A percentile compares a stretch with the other conserved stretches of the same genome.
Evolutionary conservation across 2,113 vertebrate genomes (phyloP).

Genomic region (Nycticorax nycticorax): DNA sequence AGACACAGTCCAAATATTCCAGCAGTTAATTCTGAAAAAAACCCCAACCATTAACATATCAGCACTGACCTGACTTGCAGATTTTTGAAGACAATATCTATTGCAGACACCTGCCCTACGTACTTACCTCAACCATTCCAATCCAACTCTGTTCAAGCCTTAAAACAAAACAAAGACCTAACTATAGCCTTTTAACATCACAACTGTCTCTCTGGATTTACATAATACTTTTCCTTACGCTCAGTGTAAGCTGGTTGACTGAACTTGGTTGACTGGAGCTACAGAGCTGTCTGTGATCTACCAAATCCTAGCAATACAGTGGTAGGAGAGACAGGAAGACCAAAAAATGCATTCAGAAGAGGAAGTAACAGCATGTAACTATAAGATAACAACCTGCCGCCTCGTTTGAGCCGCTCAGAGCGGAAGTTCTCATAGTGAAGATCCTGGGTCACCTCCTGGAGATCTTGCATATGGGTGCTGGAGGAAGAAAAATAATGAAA

Average conservation of each 20-base stretch:
- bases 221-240: not conserved
- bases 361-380: slow-evolving; percentile 76
- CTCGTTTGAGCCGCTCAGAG: slow-evolving; percentile 94
- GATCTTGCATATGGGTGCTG: slow-evolving; percentile 98
- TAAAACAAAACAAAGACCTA: not conserved
- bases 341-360: slow-evolving; percentile 74
- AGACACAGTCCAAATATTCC: not conserved
- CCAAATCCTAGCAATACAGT: not conserved
- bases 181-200: not conserved
- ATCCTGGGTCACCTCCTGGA: slow-evolving; percentile 98
- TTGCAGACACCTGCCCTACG: not conserved
- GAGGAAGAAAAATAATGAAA: not conserved
- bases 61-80: not conserved
- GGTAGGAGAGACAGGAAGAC: not conserved
- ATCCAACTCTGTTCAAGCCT: not conserved
- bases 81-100: not conserved
- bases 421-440: slow-evolving; percentile 99
- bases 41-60: fast-evolving
- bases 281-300: not conserved
- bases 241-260: not conserved
- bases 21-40: not conserved
- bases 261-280: not conserved
- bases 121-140: not conserved
- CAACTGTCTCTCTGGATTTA: not conserved
- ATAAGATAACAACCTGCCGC: slow-evolving; percentile 87